These are phyloP conservation scores for Tribolium madens DNA, from an alignment of 1,140 invertebrate genomes.

Conservation along the genomic window DNA sequence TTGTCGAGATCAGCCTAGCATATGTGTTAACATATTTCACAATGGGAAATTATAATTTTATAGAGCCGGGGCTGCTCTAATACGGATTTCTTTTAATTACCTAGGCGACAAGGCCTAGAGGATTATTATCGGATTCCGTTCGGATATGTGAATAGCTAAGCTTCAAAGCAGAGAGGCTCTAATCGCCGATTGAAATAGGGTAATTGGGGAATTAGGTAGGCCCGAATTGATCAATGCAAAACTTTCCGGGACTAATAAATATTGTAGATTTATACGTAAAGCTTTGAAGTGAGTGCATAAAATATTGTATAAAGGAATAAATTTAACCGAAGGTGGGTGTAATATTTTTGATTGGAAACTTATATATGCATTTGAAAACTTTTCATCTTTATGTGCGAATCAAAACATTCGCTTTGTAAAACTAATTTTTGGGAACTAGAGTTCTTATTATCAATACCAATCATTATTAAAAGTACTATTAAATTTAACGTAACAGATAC, in stretches of 20 bases:
- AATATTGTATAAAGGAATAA: neutral
- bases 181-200: slow-evolving; percentile 38
- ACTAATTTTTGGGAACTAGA: too few species aligned
- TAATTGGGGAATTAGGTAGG: slow-evolving; percentile 41
- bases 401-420: too few species aligned
- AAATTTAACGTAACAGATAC: too few species aligned
- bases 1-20: slow-evolving; percentile 52
- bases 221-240: neutral
- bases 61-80: neutral
- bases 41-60: slow-evolving; percentile 40
- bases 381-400: neutral
- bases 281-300: neutral
- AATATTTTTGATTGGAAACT: neutral
- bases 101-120: neutral
- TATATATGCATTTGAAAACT: neutral
- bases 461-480: too few species aligned
- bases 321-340: neutral
- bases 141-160: slow-evolving; percentile 34
- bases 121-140: slow-evolving; percentile 35
- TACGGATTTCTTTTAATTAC: neutral
- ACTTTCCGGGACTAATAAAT: neutral
- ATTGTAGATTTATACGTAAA: neutral
- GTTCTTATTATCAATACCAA: too few species aligned
- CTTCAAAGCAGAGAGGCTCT: slow-evolving; percentile 30
- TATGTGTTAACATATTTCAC: slow-evolving; percentile 52